phyloP scores from a whole-genome alignment of 2,888 invertebrate genomes.

The Lottia gigantea region DNA sequence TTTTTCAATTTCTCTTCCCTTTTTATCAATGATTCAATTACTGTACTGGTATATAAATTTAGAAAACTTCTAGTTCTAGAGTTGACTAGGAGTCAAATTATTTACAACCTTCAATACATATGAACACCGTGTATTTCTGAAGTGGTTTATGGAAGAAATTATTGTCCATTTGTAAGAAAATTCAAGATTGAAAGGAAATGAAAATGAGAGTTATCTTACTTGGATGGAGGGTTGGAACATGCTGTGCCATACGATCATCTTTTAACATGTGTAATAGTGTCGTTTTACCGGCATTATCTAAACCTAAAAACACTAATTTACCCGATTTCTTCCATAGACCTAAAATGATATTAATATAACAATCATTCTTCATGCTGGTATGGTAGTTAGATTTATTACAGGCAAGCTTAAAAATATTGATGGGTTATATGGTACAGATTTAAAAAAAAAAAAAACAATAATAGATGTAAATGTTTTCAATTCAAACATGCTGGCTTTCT shows the following conservation, averaged over 20 bases:
- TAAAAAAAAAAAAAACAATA: no score
- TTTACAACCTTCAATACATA: neutral
- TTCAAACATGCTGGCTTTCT: no score
- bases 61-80: no score
- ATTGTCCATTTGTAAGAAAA: neutral
- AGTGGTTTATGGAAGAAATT: neutral
- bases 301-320: conserved; percentile 96
- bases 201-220: conserved; percentile 75
- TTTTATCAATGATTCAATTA: no score
- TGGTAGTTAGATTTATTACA: no score
- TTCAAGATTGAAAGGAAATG: neutral
- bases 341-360: conserved; percentile 65
- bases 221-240: conserved; percentile 99
- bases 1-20: no score
- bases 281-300: conserved; percentile 99
- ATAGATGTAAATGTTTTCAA: no score
- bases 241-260: conserved; percentile 99
- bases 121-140: neutral
- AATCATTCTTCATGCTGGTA: no score
- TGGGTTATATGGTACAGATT: no score
- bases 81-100: neutral
- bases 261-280: conserved; percentile 99
- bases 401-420: no score
- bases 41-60: no score
- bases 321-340: conserved; percentile 99